Evolutionary conservation across 1,140 invertebrate species (phyloP).

Genomic region (Leptinotarsa undecemlineata): DNA sequence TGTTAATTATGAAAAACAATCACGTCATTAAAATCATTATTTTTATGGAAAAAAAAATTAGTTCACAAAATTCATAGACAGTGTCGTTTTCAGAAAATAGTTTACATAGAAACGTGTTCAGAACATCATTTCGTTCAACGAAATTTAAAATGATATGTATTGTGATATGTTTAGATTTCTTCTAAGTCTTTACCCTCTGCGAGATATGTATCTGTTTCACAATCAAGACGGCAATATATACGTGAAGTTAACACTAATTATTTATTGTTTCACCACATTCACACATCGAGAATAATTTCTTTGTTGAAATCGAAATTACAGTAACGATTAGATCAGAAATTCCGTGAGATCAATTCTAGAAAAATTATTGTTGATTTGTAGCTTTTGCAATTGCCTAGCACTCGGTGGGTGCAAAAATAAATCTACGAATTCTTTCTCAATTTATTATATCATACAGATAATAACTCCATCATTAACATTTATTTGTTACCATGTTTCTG

Average conservation of each 20-base stretch:
- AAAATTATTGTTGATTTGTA: neutral
- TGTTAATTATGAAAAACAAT: no score
- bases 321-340: neutral
- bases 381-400: neutral
- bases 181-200: conserved; percentile 39
- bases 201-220: conserved; percentile 14
- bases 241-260: conserved; percentile 28
- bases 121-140: neutral
- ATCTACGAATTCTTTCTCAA: neutral
- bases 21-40: no score
- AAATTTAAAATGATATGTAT: conserved; percentile 22
- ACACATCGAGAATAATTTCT: conserved; percentile 34
- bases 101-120: neutral
- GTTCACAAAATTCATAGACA: no score
- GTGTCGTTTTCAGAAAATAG: neutral
- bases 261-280: conserved; percentile 38
- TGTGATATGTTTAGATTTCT: conserved; percentile 29
- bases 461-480: neutral
- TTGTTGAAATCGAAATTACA: conserved; percentile 1
- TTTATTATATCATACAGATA: neutral
- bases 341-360: neutral
- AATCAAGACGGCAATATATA: conserved; percentile 20
- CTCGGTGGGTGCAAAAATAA: neutral
- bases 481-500: neutral
- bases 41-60: no score